These are phyloP conservation scores for Lichenostomus cassidix DNA, from an alignment of 2,113 vertebrate species.

Conservation along the genomic window DNA sequence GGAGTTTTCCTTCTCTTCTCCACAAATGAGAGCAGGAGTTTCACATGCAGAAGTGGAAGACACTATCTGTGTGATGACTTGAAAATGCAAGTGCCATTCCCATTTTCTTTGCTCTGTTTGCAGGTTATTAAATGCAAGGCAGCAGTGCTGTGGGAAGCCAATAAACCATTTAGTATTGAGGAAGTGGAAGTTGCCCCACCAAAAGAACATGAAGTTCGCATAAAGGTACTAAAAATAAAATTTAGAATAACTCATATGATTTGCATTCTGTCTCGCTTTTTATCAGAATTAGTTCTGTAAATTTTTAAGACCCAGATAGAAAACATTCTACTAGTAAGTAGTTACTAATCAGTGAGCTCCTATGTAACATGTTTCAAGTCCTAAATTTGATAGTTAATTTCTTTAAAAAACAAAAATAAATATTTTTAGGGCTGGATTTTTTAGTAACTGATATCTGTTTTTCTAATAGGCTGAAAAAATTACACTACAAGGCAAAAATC, in stretches of 20 bases:
- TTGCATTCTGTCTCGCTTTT: background rate
- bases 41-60: background rate
- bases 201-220: slow-evolving; percentile 81
- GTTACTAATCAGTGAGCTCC: background rate
- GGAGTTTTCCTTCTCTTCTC: background rate
- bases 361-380: background rate
- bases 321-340: background rate
- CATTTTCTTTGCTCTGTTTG: background rate
- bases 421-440: background rate
- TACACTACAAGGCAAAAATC: background rate
- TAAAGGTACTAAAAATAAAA: slow-evolving; percentile 76
- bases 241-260: background rate
- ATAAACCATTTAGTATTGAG: slow-evolving; percentile 83
- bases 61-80: background rate
- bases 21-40: background rate
- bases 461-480: background rate
- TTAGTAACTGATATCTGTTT: background rate
- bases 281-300: background rate
- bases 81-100: background rate
- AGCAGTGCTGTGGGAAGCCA: slow-evolving; percentile 84
- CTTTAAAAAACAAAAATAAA: background rate
- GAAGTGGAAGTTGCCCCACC: slow-evolving; percentile 87
- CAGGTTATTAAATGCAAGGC: slow-evolving; percentile 89
- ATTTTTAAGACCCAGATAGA: background rate
- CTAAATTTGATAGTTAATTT: background rate